These are phyloP conservation scores for Lasius fuliginosus DNA, from an alignment of 2,888 invertebrate genomes.

Conservation along the genomic window DNA sequence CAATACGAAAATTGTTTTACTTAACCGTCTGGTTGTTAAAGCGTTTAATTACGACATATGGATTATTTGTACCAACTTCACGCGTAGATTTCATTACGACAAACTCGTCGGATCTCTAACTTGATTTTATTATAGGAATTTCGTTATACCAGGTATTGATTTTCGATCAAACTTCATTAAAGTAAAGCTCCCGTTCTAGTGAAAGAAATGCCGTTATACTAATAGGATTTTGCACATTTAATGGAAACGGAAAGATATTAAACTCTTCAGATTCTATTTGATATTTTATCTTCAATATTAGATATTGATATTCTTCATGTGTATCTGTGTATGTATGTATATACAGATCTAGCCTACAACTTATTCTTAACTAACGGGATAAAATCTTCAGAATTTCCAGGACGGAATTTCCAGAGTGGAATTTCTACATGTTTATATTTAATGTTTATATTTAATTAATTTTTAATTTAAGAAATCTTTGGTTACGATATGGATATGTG, in stretches of 20 bases:
- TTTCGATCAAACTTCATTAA: constrained; percentile 47
- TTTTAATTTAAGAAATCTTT: background rate
- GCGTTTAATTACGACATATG: background rate
- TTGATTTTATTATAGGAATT: constrained; percentile 44
- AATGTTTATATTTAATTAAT: background rate
- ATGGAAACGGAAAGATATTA: constrained; percentile 42
- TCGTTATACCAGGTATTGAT: constrained; percentile 30
- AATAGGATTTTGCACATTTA: constrained; percentile 39
- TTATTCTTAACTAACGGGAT: background rate
- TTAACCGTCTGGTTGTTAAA: background rate
- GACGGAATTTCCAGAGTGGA: background rate
- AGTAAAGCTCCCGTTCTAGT: constrained; percentile 43
- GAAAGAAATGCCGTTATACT: constrained; percentile 47
- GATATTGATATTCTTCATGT: constrained; percentile 22
- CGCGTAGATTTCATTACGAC: constrained; percentile 24
- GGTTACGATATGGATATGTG: background rate
- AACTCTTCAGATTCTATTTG: constrained; percentile 31
- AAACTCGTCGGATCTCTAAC: constrained; percentile 14
- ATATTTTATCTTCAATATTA: constrained; percentile 28
- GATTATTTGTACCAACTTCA: constrained; percentile 27
- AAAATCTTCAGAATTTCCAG: background rate
- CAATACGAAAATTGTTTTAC: background rate
- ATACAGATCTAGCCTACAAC: background rate
- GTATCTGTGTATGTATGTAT: background rate
- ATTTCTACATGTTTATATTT: background rate